phyloP scores from a whole-genome alignment of 2,888 invertebrate species.

The Exocentrus adspersus region DNA sequence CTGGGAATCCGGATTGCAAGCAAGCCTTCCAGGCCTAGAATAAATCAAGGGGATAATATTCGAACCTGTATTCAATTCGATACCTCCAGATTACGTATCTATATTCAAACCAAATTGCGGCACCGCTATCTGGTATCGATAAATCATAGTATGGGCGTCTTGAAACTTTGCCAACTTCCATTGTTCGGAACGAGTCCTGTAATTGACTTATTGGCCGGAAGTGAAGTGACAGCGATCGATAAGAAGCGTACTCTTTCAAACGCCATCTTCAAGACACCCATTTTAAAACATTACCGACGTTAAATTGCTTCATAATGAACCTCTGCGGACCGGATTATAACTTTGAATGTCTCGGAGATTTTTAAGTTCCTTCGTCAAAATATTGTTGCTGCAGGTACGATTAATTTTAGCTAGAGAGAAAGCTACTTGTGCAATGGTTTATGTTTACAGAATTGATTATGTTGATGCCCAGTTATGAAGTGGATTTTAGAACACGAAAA shows the following conservation, averaged over 20 bases:
- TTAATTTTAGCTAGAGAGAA: conserved; percentile 33
- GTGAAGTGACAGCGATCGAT: conserved; percentile 59
- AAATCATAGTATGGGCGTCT: conserved; percentile 62
- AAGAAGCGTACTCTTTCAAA: conserved; percentile 52
- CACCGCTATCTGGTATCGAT: conserved; percentile 57
- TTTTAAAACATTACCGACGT: conserved; percentile 37
- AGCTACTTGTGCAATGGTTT: conserved; percentile 2
- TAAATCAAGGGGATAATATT: conserved; percentile 52
- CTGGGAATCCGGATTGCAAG: conserved; percentile 1
- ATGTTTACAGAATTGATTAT: too few relatives aligned
- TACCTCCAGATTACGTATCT: conserved; percentile 58
- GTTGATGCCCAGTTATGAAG: too few relatives aligned
- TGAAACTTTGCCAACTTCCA: conserved; percentile 63
- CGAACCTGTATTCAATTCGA: conserved; percentile 52
- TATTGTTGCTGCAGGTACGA: conserved; percentile 35
- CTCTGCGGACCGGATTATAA: conserved; percentile 41
- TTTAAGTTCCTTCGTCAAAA: conserved; percentile 34
- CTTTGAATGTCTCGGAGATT: conserved; percentile 30
- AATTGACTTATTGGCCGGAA: conserved; percentile 65
- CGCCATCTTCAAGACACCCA: conserved; percentile 50
- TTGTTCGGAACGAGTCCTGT: conserved; percentile 60
- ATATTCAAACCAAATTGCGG: conserved; percentile 59
- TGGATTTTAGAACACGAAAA: neutral
- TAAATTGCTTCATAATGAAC: conserved; percentile 54
- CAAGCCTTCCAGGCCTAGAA: conserved; percentile 36